These are phyloP conservation scores for Globodera rostochiensis DNA, from an alignment of 1,140 invertebrate genomes.

Conservation along the genomic window DNA sequence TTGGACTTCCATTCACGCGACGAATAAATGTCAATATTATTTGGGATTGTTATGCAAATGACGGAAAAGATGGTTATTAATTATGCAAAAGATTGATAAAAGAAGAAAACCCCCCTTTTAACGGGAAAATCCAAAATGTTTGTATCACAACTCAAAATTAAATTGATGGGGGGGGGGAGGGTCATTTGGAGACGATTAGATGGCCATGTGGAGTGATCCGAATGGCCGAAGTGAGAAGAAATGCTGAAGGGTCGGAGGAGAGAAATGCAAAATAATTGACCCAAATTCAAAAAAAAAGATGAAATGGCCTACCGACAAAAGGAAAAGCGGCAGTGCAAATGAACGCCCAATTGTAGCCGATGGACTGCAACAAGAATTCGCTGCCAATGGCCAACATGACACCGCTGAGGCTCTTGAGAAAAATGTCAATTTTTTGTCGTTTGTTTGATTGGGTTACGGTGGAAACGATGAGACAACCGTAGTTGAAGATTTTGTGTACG, in stretches of 20 bases:
- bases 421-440: neutral
- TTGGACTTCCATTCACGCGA: too few relatives aligned
- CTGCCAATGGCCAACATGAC: slow-evolving; percentile 53
- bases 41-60: too few relatives aligned
- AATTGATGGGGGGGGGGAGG: neutral
- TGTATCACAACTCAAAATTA: too few relatives aligned
- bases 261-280: slow-evolving; percentile 30
- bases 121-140: too few relatives aligned
- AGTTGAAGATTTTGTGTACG: slow-evolving; percentile 58
- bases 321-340: slow-evolving; percentile 61
- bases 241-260: slow-evolving; percentile 49
- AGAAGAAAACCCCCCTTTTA: too few relatives aligned
- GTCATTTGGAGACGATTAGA: slow-evolving; percentile 44
- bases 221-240: slow-evolving; percentile 57
- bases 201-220: slow-evolving; percentile 62
- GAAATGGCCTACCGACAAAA: slow-evolving; percentile 50
- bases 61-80: too few relatives aligned
- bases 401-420: slow-evolving; percentile 54
- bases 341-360: slow-evolving; percentile 63
- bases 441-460: slow-evolving; percentile 45
- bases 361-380: slow-evolving; percentile 54
- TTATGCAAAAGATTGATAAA: too few relatives aligned
- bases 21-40: too few relatives aligned
- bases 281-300: neutral
- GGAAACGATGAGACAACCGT: slow-evolving; percentile 62